phyloP scores from a whole-genome alignment of 2,888 invertebrate genomes.

The Brachypterus glaber region DNA sequence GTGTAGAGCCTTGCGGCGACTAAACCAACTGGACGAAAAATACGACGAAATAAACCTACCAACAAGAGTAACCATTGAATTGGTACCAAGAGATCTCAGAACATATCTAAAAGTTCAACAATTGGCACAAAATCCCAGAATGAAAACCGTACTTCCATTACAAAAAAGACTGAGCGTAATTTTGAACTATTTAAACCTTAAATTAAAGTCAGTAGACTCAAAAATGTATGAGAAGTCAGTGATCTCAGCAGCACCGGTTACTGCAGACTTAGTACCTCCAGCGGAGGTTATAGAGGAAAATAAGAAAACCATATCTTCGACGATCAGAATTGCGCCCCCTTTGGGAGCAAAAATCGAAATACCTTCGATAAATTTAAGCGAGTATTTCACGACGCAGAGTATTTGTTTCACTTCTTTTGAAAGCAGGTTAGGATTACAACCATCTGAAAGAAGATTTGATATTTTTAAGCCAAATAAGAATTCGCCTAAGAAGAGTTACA shows the following conservation, averaged over 20 bases:
- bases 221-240: slow-evolving; percentile 31
- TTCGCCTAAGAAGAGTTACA: slow-evolving; percentile 15
- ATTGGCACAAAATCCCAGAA: slow-evolving; percentile 83
- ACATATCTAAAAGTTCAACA: slow-evolving; percentile 80
- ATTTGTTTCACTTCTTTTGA: slow-evolving; percentile 71
- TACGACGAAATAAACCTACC: slow-evolving; percentile 70
- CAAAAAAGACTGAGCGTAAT: slow-evolving; percentile 64
- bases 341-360: slow-evolving; percentile 56
- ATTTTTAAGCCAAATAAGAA: slow-evolving; percentile 35
- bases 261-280: slow-evolving; percentile 26
- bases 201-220: slow-evolving; percentile 58
- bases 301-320: slow-evolving; percentile 22
- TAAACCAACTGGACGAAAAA: slow-evolving; percentile 77
- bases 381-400: slow-evolving; percentile 66
- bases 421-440: slow-evolving; percentile 59
- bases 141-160: slow-evolving; percentile 61
- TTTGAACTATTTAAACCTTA: slow-evolving; percentile 59
- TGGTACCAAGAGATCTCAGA: slow-evolving; percentile 66
- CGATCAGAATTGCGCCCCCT: slow-evolving; percentile 44
- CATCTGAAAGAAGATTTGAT: no score
- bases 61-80: slow-evolving; percentile 61
- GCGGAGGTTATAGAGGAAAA: slow-evolving; percentile 24
- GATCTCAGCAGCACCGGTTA: slow-evolving; percentile 24
- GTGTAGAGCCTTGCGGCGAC: slow-evolving; percentile 76
- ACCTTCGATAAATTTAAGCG: slow-evolving; percentile 64